A percentile compares a stretch with the other conserved stretches of the same genome.
phyloP scores from a whole-genome alignment of 1,140 invertebrate species.

The Diabrotica undecimpunctata region DNA sequence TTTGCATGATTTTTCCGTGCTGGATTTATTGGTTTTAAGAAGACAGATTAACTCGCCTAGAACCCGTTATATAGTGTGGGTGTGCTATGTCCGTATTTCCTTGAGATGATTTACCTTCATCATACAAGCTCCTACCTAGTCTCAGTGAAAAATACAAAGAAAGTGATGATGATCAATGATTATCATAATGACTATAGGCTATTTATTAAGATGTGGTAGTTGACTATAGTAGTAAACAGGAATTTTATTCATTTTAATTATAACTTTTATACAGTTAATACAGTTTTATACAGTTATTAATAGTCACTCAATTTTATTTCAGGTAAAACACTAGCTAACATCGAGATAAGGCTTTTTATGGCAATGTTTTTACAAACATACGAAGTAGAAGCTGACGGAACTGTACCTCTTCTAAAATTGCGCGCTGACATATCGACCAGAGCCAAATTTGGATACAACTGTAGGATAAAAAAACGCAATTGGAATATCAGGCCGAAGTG shows the following conservation, averaged over 20 bases:
- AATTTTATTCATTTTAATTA: neutral
- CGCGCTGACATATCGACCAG: conserved; percentile 30
- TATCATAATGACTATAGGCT: no score
- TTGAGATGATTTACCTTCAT: no score
- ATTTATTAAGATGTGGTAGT: neutral
- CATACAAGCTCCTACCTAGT: no score
- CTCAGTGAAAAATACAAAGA: no score
- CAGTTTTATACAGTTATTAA: no score
- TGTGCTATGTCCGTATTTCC: no score
- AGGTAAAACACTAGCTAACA: conserved; percentile 26
- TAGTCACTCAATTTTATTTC: conserved; percentile 7
- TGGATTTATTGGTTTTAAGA: no score
- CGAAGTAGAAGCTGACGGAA: conserved; percentile 27
- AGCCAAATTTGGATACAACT: conserved; percentile 25
- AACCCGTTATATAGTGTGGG: no score
- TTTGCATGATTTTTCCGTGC: no score
- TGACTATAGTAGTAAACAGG: neutral
- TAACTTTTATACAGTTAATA: no score
- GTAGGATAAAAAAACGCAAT: conserved; percentile 28
- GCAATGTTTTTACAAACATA: conserved; percentile 26
- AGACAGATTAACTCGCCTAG: no score
- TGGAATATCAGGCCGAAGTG: conserved; percentile 8
- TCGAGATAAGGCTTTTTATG: conserved; percentile 25
- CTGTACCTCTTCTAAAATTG: conserved; percentile 25
- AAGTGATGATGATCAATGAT: no score